Percentiles rank a stretch among this genome's conserved stretches.
These are phyloP conservation scores for Thunnus albacares DNA, from an alignment of 2,797 vertebrate species.

Conservation along the genomic window DNA sequence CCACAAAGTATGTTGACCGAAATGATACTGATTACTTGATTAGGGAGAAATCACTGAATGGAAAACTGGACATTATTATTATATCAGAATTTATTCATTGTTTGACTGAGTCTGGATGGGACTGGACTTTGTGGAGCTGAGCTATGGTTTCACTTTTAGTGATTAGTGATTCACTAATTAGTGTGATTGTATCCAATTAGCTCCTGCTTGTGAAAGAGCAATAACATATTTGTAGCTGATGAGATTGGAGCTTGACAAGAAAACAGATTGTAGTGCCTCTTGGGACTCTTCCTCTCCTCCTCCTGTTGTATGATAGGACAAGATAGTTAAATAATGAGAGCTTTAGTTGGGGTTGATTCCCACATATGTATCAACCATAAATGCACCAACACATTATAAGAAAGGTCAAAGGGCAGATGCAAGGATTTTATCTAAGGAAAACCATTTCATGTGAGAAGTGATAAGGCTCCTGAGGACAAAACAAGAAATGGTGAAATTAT, in stretches of 20 bases:
- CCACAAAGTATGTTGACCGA: constrained; percentile 60
- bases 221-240: constrained; percentile 45
- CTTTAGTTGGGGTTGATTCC: constrained; percentile 54
- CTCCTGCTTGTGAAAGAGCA: constrained; percentile 31
- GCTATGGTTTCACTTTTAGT: constrained; percentile 9
- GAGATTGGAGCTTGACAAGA: constrained; percentile 56
- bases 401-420: constrained; percentile 55
- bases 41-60: constrained; percentile 47
- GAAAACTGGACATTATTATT: constrained; percentile 5
- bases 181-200: constrained; percentile 40
- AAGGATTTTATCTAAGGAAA: constrained; percentile 51
- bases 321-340: constrained; percentile 62
- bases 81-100: constrained; percentile 1
- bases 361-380: constrained; percentile 60
- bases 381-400: constrained; percentile 23
- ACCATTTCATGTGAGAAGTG: constrained; percentile 23
- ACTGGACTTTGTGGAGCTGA: neutral
- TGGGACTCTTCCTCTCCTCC: constrained; percentile 35
- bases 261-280: constrained; percentile 60
- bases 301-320: constrained; percentile 38
- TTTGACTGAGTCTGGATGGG: neutral
- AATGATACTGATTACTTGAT: constrained; percentile 62
- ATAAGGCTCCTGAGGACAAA: constrained; percentile 1
- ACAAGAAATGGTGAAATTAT: constrained; percentile 17
- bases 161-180: constrained; percentile 23